Conservation (phyloP, 2,888 invertebrate genomes). For the Melinaea marsaeus region DNA sequence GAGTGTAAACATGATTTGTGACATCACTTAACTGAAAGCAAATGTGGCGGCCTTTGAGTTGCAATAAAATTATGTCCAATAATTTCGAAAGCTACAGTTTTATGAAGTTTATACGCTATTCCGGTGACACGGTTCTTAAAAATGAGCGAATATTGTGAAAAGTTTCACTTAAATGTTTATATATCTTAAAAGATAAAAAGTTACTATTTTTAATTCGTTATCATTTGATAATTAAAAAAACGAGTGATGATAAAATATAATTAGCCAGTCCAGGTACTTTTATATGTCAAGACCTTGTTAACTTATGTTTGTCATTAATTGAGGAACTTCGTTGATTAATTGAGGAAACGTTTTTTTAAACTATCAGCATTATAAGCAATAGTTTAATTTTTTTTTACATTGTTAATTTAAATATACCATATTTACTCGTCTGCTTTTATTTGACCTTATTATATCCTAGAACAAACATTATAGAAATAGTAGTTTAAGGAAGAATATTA, state of each 20-base stretch:
- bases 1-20: conserved; percentile 47
- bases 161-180: conserved; percentile 1
- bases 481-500: no score
- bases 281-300: neutral
- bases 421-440: no score
- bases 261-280: neutral
- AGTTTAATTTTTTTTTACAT: no score
- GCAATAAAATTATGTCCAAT: conserved; percentile 19
- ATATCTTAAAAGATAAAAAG: neutral
- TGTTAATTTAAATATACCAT: no score
- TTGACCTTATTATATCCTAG: no score
- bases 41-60: conserved; percentile 27
- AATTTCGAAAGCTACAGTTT: conserved; percentile 10
- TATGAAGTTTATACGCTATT: conserved; percentile 1
- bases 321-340: no score
- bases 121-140: neutral
- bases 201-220: neutral
- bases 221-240: neutral
- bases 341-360: no score
- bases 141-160: neutral
- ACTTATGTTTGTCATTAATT: no score
- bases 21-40: conserved; percentile 29
- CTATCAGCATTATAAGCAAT: no score
- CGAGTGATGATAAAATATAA: neutral
- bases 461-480: no score